phyloP scores from a whole-genome alignment of 2,797 vertebrate species.

The Amblyopsis hoosieri region DNA sequence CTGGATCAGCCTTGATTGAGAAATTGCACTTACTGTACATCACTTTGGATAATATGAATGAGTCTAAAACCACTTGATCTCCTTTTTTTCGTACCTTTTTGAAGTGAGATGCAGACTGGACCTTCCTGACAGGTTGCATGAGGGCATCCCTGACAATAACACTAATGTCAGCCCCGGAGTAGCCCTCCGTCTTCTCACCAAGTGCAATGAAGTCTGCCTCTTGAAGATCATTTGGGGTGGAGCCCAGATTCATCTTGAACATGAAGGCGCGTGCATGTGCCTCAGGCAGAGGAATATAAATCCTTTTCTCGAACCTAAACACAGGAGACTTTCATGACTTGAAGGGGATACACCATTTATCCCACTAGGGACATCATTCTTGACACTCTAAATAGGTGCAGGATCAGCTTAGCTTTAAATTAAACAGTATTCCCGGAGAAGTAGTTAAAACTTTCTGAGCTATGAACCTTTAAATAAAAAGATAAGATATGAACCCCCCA shows the following conservation, averaged over 20 bases:
- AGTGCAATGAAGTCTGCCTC: conserved; percentile 85
- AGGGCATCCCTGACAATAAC: conserved; percentile 91
- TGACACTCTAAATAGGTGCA: too few relatives aligned
- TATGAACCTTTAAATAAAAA: too few relatives aligned
- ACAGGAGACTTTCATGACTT: conserved; percentile 11
- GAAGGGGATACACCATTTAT: too few relatives aligned
- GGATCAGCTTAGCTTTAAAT: too few relatives aligned
- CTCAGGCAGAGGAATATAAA: conserved; percentile 83
- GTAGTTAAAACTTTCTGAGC: too few relatives aligned
- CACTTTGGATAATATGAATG: too few relatives aligned
- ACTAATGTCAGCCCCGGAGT: conserved; percentile 93
- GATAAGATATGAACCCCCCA: too few relatives aligned
- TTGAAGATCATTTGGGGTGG: conserved; percentile 80
- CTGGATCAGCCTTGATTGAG: too few relatives aligned
- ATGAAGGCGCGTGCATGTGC: conserved; percentile 84
- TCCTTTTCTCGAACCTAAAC: conserved; percentile 93
- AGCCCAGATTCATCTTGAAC: conserved; percentile 90
- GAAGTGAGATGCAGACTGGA: conserved; percentile 94
- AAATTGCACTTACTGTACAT: too few relatives aligned
- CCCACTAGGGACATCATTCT: too few relatives aligned
- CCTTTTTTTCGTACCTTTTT: conserved; percentile 80
- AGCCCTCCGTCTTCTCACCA: conserved; percentile 87
- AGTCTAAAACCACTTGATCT: too few relatives aligned
- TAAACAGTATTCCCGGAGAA: too few relatives aligned
- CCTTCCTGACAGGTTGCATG: conserved; percentile 94